Evolutionary conservation across 2,888 invertebrate genomes (phyloP).

Genomic region (Drosophila austrosaltans): DNA sequence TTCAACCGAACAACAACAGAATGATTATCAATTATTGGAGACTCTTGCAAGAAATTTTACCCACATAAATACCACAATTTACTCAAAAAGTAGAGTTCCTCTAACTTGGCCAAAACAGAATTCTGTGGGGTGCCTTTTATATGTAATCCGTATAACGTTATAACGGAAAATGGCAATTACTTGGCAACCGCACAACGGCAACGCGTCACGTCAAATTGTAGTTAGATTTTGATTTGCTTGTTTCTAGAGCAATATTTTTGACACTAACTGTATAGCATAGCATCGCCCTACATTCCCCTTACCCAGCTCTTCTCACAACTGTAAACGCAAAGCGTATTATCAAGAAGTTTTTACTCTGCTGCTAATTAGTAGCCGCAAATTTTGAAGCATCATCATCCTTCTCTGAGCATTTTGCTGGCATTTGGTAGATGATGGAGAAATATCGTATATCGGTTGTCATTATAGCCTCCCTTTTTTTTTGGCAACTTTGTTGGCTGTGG

Average conservation of each 20-base stretch:
- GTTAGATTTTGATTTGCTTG: conserved; percentile 51
- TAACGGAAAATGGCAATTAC: conserved; percentile 28
- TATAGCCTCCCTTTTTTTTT: conserved; percentile 55
- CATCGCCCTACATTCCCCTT: neutral
- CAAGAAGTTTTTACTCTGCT: conserved; percentile 50
- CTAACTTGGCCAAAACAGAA: neutral
- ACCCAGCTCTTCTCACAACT: conserved; percentile 33
- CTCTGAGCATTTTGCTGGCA: conserved; percentile 42
- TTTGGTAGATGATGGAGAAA: conserved; percentile 31
- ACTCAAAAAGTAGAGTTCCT: neutral
- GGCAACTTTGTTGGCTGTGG: conserved; percentile 61
- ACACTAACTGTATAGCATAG: conserved; percentile 46
- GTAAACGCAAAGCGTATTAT: conserved; percentile 54
- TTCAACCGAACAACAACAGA: no score
- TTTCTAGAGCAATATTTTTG: conserved; percentile 62
- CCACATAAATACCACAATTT: neutral
- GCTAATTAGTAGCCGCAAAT: conserved; percentile 71
- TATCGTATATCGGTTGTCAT: conserved; percentile 43
- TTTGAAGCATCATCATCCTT: conserved; percentile 74
- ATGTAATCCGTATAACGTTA: neutral
- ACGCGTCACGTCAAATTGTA: conserved; percentile 63
- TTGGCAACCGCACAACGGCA: conserved; percentile 47
- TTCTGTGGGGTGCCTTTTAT: neutral
- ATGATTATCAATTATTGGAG: no score
- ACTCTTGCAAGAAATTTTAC: no score